Evolutionary conservation across 2,113 vertebrate genomes (phyloP), one percentile per base, ranked within the genome.

Genomic region (Eublepharis macularius): DNA sequence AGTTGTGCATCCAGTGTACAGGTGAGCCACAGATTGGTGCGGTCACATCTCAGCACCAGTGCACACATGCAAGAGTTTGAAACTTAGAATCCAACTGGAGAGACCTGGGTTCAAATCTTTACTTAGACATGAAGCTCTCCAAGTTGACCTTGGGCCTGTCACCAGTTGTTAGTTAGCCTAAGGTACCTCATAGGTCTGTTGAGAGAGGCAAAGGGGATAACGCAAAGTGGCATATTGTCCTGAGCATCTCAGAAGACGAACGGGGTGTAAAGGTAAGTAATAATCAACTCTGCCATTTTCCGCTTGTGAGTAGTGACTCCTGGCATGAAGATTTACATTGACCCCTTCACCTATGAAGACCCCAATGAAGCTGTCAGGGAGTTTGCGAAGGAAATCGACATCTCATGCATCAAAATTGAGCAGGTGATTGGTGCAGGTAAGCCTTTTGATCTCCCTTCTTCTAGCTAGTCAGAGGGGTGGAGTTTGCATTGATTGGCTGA

Each of bases 241-340:
- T 39, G 12, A 26, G 54, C 24, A 14, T 24, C 19, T 26, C 14
- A 54, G 41, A 41, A 41, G 21, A 21, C 17, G 7, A 3, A 41
- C 6, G 29, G 17, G 60, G 26, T 17, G 3, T 2, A 19, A 10
- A 2, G 11, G 3, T 34, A 21, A 2, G 14, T 24, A 49, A 69
- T n/a, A 12, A 45, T 43, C 16, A 43, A 32, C 32, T 93, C 92
- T 92, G 7, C 93, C 69, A 87, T 83, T 84, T 63, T 89, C 34
- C 82, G 34, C 91, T 76, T 87, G 80, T 87, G 6, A 1, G 2
- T 92, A 99, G 99, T 98, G 97, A 98, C 98, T 73, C 98, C 98
- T 73, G 98, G 98, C 87, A 99, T 99, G 98, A 99, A 99, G 96
- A 99, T 99, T 91, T 99, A 99, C 88, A 99, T 99, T 0, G 98